Conservation (phyloP, 2,113 vertebrate species). For the Hypanus sabinus region DNA sequence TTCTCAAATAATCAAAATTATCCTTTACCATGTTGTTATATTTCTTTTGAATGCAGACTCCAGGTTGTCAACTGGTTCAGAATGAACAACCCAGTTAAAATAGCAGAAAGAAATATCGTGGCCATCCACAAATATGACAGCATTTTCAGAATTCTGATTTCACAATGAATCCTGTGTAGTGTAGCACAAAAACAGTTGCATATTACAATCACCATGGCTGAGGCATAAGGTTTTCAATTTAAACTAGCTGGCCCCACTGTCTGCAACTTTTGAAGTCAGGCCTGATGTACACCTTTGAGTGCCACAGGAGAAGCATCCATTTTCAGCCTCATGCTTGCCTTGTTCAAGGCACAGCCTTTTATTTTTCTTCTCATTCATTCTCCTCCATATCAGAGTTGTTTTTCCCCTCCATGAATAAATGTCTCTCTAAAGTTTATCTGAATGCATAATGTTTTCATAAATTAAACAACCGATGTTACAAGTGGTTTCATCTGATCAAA, state of each 20-base stretch:
- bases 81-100: background rate
- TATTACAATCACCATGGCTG: too few species aligned
- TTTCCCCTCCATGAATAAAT: background rate
- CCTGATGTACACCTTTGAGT: background rate
- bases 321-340: background rate
- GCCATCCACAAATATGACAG: background rate
- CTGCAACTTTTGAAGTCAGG: background rate
- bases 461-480: background rate
- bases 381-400: background rate
- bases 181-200: background rate
- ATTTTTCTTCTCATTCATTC: background rate
- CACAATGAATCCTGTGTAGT: background rate
- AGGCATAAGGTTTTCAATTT: background rate
- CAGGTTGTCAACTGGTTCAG: background rate
- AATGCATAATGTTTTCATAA: background rate
- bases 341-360: background rate
- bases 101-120: background rate
- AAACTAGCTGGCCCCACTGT: background rate
- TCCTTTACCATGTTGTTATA: background rate
- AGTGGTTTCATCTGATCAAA: background rate
- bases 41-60: background rate
- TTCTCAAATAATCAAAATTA: background rate
- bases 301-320: background rate
- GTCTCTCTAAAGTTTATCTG: background rate
- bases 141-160: background rate